Base-by-base conservation (phyloP, 2,113 vertebrate species). In the Gopherus evgoodei region DNA sequence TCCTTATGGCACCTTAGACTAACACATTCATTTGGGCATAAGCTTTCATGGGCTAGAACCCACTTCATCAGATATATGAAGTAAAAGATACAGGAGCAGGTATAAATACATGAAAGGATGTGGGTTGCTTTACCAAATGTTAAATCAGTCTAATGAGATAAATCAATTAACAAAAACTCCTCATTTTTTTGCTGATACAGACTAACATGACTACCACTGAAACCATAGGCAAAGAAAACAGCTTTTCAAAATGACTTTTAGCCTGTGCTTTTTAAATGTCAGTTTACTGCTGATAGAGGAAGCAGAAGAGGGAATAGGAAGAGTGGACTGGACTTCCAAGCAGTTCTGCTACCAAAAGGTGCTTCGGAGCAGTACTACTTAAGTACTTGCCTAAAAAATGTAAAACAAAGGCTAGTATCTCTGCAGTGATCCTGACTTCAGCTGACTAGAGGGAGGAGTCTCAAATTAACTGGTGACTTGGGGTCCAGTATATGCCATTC, bases 231-330 rank as follows among this genome's bases (percentile, higher is more conserved):
- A 38, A 72, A 22, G 19, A 38, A 72, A 72, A 21, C 4, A 6
- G 24, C 56, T 65, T 65, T 85, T 89, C 11, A 50, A 21, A 57
- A 54, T 17, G 17, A 35, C 3, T 1, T 59, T 69, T 94, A 44
- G 84, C 5, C 0, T 0, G 17, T 27, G 4, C 53, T 84, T 92
- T 83, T 10, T 8, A 9, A 87, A 65, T 22, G 44, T 38, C 54
- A 49, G 19, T 35, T 42, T 42, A 52, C 10, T 49, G 88, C 27
- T 52, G 6, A 84, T 62, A 53, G 1, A 93, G 80, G 24, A 0
- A 49, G 47, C 38, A 22, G 47, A 29, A 35, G 4, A 27, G 27
- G 44, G 24, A 80, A 50, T 27, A 47, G 13, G 76, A 79, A 11
- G 27, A 80, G 22, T 35, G 14, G 78, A 31, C 12, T 49, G 8